phyloP scores from a whole-genome alignment of 2,888 invertebrate genomes.

The Autographa pulchrina region DNA sequence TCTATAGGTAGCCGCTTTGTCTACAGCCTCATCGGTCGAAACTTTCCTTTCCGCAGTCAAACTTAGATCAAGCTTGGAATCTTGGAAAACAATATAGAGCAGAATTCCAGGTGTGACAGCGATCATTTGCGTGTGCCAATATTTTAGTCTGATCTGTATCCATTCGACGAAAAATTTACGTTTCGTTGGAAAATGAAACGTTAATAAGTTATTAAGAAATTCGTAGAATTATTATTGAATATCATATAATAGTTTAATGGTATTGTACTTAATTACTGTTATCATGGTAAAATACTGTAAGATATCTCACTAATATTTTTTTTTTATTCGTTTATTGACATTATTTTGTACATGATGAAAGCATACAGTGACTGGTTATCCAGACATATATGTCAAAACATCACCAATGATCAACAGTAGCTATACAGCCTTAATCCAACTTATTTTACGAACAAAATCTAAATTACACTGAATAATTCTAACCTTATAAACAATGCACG shows the following conservation, averaged over 20 bases:
- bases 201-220: background rate
- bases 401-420: conserved; percentile 2
- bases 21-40: conserved; percentile 82
- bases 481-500: conserved; percentile 84
- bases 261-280: background rate
- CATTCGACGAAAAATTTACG: background rate
- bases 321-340: too few relatives aligned
- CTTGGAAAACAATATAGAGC: conserved; percentile 60
- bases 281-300: too few relatives aligned
- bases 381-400: background rate
- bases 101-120: conserved; percentile 59
- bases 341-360: too few relatives aligned
- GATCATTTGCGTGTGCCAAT: conserved; percentile 67
- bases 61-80: conserved; percentile 84
- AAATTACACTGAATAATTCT: conserved; percentile 77
- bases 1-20: conserved; percentile 80
- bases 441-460: conserved; percentile 65
- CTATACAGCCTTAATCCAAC: conserved; percentile 21
- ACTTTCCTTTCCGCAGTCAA: conserved; percentile 87
- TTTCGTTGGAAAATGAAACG: background rate
- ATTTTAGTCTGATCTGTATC: background rate
- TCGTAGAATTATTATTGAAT: background rate
- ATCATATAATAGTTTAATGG: background rate
- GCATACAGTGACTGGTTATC: too few relatives aligned
- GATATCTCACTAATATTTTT: too few relatives aligned